phyloP scores from a whole-genome alignment of 53 echinoderm and acorn worm genomes.

The Pentamera pediparva region DNA sequence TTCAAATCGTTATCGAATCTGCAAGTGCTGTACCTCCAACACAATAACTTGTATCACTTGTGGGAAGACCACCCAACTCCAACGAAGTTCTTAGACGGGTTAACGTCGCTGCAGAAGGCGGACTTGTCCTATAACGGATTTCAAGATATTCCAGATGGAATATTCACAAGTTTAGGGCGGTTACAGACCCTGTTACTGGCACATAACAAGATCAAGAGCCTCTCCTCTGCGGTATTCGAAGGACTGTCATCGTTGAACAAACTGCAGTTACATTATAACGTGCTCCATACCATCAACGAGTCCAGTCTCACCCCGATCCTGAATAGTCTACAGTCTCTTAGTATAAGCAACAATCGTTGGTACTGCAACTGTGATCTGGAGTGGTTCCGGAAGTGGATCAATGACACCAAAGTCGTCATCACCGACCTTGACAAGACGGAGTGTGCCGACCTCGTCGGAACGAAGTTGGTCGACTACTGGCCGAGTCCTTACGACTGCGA shows the following conservation, averaged over 20 bases:
- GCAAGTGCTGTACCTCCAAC: slow-evolving; percentile 71
- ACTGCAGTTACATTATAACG: slow-evolving; percentile 63
- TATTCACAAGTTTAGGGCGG: slow-evolving; percentile 31
- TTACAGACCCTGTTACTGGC: slow-evolving; percentile 52
- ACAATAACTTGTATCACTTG: slow-evolving; percentile 67
- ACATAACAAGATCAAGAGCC: slow-evolving; percentile 50
- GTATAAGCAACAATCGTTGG: slow-evolving; percentile 61
- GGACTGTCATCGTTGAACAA: slow-evolving; percentile 35
- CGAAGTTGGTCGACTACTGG: background rate
- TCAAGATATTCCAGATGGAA: slow-evolving; percentile 47
- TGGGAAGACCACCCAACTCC: slow-evolving; percentile 46
- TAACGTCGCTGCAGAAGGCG: slow-evolving; percentile 41
- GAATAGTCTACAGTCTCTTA: slow-evolving; percentile 41
- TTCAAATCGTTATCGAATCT: slow-evolving; percentile 49
- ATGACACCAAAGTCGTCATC: slow-evolving; percentile 46
- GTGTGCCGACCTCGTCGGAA: slow-evolving; percentile 59
- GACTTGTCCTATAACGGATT: slow-evolving; percentile 86
- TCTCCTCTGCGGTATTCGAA: slow-evolving; percentile 48
- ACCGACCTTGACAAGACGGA: slow-evolving; percentile 30
- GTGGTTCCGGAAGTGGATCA: slow-evolving; percentile 88
- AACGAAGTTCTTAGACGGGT: slow-evolving; percentile 43
- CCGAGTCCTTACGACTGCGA: slow-evolving; percentile 37
- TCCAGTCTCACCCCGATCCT: slow-evolving; percentile 56
- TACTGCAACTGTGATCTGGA: slow-evolving; percentile 75
- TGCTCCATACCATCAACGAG: slow-evolving; percentile 64